Percentiles rank a stretch among this genome's conserved stretches.
Evolutionary conservation across 1,140 invertebrate genomes (phyloP).

Genomic region (Papilio helenus): DNA sequence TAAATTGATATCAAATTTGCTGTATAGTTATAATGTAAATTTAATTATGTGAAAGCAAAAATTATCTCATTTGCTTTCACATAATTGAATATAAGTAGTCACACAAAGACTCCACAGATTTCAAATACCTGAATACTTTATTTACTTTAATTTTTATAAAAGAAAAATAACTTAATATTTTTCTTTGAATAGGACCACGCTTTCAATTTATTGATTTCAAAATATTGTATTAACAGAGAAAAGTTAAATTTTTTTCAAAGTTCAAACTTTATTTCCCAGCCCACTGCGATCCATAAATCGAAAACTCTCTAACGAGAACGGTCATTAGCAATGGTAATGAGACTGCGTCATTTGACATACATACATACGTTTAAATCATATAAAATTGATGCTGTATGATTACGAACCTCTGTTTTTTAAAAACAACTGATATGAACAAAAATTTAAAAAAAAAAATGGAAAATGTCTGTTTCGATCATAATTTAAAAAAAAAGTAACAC

Average conservation of each 20-base stretch:
- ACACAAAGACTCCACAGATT: no score
- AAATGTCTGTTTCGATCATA: background rate
- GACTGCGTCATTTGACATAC: constrained; percentile 7
- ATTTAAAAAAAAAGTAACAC: background rate
- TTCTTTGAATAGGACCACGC: no score
- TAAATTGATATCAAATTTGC: no score
- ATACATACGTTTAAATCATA: background rate
- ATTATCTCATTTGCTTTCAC: no score
- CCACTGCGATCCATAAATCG: constrained; percentile 8
- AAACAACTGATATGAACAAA: background rate
- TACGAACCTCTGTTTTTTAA: background rate
- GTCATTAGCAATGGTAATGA: constrained; percentile 20
- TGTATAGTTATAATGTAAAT: no score
- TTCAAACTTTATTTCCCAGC: constrained; percentile 4
- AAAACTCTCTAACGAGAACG: constrained; percentile 20
- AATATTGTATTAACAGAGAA: background rate
- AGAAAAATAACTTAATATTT: no score
- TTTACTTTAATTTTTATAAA: no score
- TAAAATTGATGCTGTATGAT: background rate
- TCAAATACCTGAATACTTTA: no score
- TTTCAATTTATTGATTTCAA: no score
- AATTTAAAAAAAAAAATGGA: background rate
- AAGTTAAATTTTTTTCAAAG: background rate
- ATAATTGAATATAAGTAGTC: no score
- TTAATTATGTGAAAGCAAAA: no score